Evolutionary conservation across 2,888 invertebrate genomes (phyloP).

Genomic region (Dasysyrphus tricinctus): DNA sequence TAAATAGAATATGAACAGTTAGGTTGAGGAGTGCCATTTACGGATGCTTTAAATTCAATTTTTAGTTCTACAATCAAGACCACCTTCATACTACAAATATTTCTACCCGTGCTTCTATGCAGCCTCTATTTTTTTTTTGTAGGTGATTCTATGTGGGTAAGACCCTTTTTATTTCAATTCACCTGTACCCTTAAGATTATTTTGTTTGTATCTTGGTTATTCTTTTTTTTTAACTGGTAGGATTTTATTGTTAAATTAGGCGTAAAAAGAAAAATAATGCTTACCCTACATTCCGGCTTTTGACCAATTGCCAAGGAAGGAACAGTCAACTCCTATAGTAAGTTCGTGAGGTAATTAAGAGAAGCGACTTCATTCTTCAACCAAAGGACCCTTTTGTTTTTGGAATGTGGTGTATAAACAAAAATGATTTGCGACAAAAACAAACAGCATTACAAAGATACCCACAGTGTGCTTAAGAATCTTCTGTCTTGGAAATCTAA

Average conservation of each 20-base stretch:
- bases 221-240: conserved; percentile 49
- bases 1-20: too few species aligned
- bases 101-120: neutral
- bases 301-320: conserved; percentile 5
- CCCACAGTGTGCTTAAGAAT: neutral
- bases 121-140: neutral
- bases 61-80: too few species aligned
- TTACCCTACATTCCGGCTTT: conserved; percentile 18
- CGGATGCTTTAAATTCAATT: too few species aligned
- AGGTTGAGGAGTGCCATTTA: too few species aligned
- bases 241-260: conserved; percentile 59
- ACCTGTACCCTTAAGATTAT: conserved; percentile 12
- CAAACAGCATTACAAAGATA: neutral
- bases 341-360: conserved; percentile 51
- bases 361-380: conserved; percentile 48
- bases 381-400: conserved; percentile 14
- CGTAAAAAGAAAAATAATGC: conserved; percentile 26
- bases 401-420: conserved; percentile 1
- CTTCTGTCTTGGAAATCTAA: conserved; percentile 14
- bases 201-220: conserved; percentile 16
- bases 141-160: too few species aligned
- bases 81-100: neutral
- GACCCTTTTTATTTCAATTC: conserved; percentile 1
- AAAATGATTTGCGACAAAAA: conserved; percentile 21
- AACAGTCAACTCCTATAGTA: neutral